Evolutionary conservation across 2,113 vertebrate species (phyloP), one percentile per base, ranked within the genome.

Genomic region (Dendropsophus ebraccatus): DNA sequence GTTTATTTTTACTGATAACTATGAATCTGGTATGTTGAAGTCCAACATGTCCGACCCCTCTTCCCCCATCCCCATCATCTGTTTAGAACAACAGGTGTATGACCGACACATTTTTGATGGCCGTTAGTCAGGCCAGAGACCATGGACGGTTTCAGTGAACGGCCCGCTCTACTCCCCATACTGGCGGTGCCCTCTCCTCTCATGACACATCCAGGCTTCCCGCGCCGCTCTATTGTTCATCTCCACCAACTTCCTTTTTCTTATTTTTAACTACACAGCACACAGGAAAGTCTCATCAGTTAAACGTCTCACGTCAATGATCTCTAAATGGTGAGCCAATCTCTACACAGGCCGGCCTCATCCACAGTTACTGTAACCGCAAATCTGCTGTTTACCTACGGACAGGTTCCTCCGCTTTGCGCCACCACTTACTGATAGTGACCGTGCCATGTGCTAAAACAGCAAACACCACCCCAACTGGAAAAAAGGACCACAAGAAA

Each of bases 211-310:
- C 37, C 62, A 73, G 50, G 67, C 67, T 83, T 70, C 47, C 47
- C 45, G 47, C n/a, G 47, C 62, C 60, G 12, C 56, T 32, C 81
- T 83, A 83, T 83, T 83, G 81, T 83, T 83, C 69, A 54, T 83
- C 65, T 74, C 50, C 65, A 56, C 69, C 54, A 32, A 75, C 82
- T 84, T 84, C 82, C 82, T 74, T 75, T 75, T 75, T 75, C 70
- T 84, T 83, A 73, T 83, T 83, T 54, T 56, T 72, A 72, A 54
- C 69, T 58, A 28, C 19, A 84, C 54, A 52, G 50, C 23, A 50
- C 52, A 75, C 83, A 49, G 83, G 73, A 84, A 84, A 84, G 82
- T 56, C 50, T 25, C 82, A 83, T 25, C 50, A 83, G 49, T 69
- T 56, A 25, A 70, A 73, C 49, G 52, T 8, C 67, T 56, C 6